phyloP scores from a whole-genome alignment of 2,797 vertebrate genomes.

The Mus caroli region DNA sequence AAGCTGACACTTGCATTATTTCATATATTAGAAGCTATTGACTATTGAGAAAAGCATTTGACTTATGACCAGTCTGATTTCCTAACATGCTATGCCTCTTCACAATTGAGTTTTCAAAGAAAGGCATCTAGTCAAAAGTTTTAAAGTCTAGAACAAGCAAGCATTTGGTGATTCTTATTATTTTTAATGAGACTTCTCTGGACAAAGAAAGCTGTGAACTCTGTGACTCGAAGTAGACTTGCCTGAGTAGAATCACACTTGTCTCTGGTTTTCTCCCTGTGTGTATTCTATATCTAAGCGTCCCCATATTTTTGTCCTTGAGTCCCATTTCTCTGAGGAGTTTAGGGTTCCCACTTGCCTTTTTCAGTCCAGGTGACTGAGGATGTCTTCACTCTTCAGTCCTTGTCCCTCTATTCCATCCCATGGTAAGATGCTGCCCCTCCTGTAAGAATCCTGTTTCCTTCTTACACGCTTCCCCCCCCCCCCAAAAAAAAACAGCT shows the following conservation, averaged over 20 bases:
- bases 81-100: background rate
- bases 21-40: conserved; percentile 8
- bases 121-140: conserved; percentile 54
- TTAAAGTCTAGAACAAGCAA: conserved; percentile 53
- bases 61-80: conserved; percentile 36
- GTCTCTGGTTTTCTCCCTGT: conserved; percentile 5
- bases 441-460: conserved; percentile 1
- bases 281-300: background rate
- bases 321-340: background rate
- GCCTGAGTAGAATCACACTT: background rate
- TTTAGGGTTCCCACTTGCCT: background rate
- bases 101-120: conserved; percentile 54
- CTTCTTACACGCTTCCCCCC: background rate
- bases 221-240: conserved; percentile 53
- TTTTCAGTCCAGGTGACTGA: background rate
- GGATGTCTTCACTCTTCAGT: background rate
- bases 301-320: background rate
- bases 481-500: conserved; percentile 8
- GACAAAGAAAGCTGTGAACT: conserved; percentile 7
- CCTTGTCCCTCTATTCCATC: conserved; percentile 26
- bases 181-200: conserved; percentile 33
- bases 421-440: background rate
- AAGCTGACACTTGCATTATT: background rate
- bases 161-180: conserved; percentile 34
- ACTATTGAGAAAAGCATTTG: conserved; percentile 11